Percentiles rank a stretch among this genome's conserved stretches.
Conservation (phyloP, 2,888 invertebrate genomes). For the Dasypogon diadema region DNA sequence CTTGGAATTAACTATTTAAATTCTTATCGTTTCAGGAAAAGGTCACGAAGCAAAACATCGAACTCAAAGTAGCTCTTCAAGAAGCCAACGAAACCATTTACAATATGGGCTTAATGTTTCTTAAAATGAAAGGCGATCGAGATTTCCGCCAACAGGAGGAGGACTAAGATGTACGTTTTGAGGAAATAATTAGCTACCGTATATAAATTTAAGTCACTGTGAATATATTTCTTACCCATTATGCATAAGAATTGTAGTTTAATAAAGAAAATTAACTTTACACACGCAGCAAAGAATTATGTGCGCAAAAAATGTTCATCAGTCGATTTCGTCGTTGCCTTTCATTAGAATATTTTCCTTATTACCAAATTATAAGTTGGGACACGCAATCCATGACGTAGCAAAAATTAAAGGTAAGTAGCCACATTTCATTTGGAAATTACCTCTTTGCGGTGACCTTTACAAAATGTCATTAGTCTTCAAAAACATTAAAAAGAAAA, state of each 20-base stretch:
- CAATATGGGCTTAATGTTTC: conserved; percentile 46
- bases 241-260: conserved; percentile 28
- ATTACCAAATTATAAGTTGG: conserved; percentile 3
- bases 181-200: not conserved
- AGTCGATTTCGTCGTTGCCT: not conserved
- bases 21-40: conserved; percentile 49
- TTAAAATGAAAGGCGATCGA: conserved; percentile 13
- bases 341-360: conserved; percentile 17
- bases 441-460: not conserved
- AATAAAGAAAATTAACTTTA: conserved; percentile 38
- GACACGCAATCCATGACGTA: conserved; percentile 35
- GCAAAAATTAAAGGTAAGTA: too few species aligned
- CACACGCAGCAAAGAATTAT: conserved; percentile 8
- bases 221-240: conserved; percentile 32
- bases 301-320: not conserved
- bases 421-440: not conserved
- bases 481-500: not conserved
- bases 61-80: conserved; percentile 20
- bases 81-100: conserved; percentile 44
- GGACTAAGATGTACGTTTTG: not conserved
- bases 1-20: too few species aligned
- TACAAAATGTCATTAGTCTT: not conserved
- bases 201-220: conserved; percentile 11
- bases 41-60: conserved; percentile 26
- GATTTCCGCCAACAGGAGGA: not conserved